These are phyloP conservation scores for Melipona bicolor DNA, from an alignment of 2,888 invertebrate genomes.

Conservation along the genomic window DNA sequence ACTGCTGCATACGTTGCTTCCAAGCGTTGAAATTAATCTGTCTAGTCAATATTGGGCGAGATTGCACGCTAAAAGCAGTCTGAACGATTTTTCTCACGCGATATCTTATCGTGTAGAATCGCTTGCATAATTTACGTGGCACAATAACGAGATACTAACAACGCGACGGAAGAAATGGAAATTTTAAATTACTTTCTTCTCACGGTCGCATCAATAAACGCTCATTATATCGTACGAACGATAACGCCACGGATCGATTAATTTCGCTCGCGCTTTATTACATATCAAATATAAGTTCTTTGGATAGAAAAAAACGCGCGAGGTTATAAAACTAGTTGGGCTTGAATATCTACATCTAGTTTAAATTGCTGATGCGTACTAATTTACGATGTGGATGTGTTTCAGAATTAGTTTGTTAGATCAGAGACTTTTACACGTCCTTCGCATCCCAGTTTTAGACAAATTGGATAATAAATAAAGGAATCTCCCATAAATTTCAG, in stretches of 20 bases:
- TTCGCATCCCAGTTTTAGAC: too few species aligned
- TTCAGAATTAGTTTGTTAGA: too few species aligned
- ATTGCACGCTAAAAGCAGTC: constrained; percentile 44
- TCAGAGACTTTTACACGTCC: too few species aligned
- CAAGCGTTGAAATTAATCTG: constrained; percentile 45
- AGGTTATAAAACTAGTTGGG: background rate
- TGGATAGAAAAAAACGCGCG: background rate
- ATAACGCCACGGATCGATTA: constrained; percentile 4
- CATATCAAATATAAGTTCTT: background rate
- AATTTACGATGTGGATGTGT: too few species aligned
- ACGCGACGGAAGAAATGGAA: constrained; percentile 13
- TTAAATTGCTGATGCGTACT: background rate
- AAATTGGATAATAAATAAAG: too few species aligned
- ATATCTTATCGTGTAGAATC: constrained; percentile 52
- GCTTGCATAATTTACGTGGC: constrained; percentile 48
- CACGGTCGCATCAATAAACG: constrained; percentile 19
- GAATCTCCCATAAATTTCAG: too few species aligned
- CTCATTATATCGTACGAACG: background rate
- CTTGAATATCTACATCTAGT: background rate
- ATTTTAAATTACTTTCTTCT: constrained; percentile 42
- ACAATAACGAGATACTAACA: constrained; percentile 30
- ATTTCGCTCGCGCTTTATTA: background rate
- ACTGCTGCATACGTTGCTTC: constrained; percentile 28
- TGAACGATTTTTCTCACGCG: constrained; percentile 62
- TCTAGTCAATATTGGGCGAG: constrained; percentile 22